Evolutionary conservation across 1,140 invertebrate species (phyloP).

Genomic region (Metaphire vulgaris): DNA sequence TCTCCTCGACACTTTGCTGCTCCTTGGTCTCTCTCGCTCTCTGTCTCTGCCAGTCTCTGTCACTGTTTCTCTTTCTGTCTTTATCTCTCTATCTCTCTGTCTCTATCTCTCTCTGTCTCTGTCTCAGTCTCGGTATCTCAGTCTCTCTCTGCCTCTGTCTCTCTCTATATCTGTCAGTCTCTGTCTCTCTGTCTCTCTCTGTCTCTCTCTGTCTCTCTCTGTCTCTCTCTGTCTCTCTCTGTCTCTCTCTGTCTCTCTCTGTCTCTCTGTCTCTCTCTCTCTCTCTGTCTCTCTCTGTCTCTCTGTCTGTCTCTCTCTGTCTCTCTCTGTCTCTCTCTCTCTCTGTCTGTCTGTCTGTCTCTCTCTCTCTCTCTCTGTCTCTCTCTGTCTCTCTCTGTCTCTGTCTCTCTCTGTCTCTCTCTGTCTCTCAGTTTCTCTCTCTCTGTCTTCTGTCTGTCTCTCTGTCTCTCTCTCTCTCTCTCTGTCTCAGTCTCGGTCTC

Average conservation of each 20-base stretch:
- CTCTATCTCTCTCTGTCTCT: neutral
- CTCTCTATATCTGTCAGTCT: no score
- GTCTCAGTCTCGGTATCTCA: neutral
- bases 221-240: neutral
- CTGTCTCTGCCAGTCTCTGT: neutral
- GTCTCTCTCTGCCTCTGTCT: neutral
- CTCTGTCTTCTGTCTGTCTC: neutral
- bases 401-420: conserved; percentile 20
- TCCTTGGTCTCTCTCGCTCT: neutral
- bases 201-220: neutral
- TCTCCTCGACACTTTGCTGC: no score
- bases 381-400: neutral
- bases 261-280: neutral
- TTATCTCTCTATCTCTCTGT: conserved; percentile 2
- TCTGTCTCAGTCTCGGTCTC: neutral
- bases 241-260: neutral
- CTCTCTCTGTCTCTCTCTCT: neutral
- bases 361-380: neutral
- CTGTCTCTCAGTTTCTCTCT: neutral
- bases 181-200: neutral
- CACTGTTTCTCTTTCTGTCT: conserved; percentile 15
- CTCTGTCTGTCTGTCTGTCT: neutral
- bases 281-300: neutral
- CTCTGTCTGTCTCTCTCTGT: neutral
- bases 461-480: neutral